Evolutionary conservation across 2,113 vertebrate genomes (phyloP).

Genomic region (Antechinus flavipes): DNA sequence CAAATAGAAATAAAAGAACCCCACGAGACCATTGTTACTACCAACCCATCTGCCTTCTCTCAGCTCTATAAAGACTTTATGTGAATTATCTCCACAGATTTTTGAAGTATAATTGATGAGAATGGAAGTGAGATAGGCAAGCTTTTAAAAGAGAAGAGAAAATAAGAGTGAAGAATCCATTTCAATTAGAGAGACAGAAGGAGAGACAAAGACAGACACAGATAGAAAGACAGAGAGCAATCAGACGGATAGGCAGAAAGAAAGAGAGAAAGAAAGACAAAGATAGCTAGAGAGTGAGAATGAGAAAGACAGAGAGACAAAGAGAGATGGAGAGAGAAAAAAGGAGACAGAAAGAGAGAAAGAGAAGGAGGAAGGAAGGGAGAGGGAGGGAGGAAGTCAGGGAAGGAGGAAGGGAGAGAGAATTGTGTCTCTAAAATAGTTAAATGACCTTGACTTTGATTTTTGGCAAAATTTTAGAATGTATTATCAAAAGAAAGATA

Average conservation of each 20-base stretch:
- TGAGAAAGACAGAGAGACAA: neutral
- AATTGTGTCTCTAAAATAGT: neutral
- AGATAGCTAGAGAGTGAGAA: no score
- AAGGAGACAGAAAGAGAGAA: no score
- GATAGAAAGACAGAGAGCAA: no score
- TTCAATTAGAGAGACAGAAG: neutral
- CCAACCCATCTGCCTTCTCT: neutral
- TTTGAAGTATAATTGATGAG: neutral
- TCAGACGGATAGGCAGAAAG: no score
- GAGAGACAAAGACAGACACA: no score
- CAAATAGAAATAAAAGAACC: neutral
- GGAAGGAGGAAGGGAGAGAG: neutral
- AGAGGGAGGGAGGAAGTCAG: no score
- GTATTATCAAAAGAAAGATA: conserved; percentile 17
- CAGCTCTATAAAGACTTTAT: neutral
- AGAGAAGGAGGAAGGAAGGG: neutral
- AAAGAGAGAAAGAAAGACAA: no score
- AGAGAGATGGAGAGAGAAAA: no score
- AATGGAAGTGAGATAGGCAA: neutral
- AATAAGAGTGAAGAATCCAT: neutral
- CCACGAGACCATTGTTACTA: neutral
- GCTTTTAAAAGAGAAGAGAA: neutral
- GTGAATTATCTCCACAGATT: neutral
- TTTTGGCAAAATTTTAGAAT: neutral
- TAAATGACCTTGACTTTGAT: neutral